Conservation (phyloP, 2,888 invertebrate genomes). For the Stenodera caucasica region DNA sequence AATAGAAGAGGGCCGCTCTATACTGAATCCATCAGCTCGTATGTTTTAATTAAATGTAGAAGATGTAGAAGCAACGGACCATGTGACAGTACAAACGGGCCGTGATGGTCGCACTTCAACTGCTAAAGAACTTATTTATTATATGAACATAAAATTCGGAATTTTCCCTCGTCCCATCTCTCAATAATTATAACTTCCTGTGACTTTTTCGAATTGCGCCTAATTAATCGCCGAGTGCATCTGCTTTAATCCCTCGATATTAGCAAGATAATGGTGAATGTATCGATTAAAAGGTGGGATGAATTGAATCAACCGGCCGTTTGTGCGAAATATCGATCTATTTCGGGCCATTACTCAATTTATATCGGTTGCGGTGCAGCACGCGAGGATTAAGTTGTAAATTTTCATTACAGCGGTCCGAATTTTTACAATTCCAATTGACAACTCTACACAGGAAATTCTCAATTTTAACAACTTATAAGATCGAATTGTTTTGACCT, state of each 20-base stretch:
- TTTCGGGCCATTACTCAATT: neutral
- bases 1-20: conserved; percentile 14
- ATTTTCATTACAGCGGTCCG: neutral
- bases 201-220: conserved; percentile 31
- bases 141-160: conserved; percentile 13
- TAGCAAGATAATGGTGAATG: conserved; percentile 18
- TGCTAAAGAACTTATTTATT: conserved; percentile 54
- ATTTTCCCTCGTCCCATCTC: conserved; percentile 9
- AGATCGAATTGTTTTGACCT: neutral
- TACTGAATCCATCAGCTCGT: conserved; percentile 53
- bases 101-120: conserved; percentile 55
- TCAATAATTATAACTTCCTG: conserved; percentile 33
- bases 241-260: conserved; percentile 28
- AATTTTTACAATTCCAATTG: too few relatives aligned
- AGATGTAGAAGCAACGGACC: conserved; percentile 49
- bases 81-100: conserved; percentile 54
- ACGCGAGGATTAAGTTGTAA: conserved; percentile 4
- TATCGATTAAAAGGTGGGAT: neutral
- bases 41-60: conserved; percentile 54
- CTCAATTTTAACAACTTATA: neutral
- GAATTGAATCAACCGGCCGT: neutral
- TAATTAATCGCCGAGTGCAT: conserved; percentile 33
- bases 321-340: neutral
- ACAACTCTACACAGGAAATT: too few relatives aligned
- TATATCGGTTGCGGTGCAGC: neutral